Percentiles rank a stretch among this genome's conserved stretches.
phyloP scores from a whole-genome alignment of 2,113 vertebrate genomes.

The Hippocampus comes region DNA sequence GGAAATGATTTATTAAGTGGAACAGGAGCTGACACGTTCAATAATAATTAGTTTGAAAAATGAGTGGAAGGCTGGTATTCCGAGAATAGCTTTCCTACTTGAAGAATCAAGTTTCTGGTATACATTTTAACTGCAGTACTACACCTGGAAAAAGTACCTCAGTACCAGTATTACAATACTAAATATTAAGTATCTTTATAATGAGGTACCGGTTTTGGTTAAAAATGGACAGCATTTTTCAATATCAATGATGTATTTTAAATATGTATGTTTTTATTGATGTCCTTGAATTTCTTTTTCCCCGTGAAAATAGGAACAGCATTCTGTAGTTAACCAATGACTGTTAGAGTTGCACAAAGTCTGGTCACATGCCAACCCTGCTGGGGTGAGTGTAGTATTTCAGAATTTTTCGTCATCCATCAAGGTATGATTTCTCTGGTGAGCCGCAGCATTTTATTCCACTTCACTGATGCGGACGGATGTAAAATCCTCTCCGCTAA shows the following conservation, averaged over 20 bases:
- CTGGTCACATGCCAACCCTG: neutral
- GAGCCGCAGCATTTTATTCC: neutral
- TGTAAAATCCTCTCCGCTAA: neutral
- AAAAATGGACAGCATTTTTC: neutral
- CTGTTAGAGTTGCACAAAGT: neutral
- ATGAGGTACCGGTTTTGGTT: neutral
- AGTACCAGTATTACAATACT: no score
- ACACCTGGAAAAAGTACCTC: no score
- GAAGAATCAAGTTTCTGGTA: no score
- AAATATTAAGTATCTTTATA: neutral
- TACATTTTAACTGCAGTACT: no score
- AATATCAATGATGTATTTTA: neutral
- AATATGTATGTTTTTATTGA: neutral
- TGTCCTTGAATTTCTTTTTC: no score
- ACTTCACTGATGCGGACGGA: neutral
- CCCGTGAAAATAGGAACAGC: no score
- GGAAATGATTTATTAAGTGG: neutral
- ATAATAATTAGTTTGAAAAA: neutral
- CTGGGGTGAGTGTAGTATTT: neutral
- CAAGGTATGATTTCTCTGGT: neutral
- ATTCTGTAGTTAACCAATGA: no score
- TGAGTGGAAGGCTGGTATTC: neutral
- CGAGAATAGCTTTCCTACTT: neutral
- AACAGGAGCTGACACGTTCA: constrained; percentile 6
- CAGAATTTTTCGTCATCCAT: neutral